Evolutionary conservation across 2,113 vertebrate genomes (phyloP), one percentile per base, ranked within the genome.

Genomic region (Meleagris gallopavo): DNA sequence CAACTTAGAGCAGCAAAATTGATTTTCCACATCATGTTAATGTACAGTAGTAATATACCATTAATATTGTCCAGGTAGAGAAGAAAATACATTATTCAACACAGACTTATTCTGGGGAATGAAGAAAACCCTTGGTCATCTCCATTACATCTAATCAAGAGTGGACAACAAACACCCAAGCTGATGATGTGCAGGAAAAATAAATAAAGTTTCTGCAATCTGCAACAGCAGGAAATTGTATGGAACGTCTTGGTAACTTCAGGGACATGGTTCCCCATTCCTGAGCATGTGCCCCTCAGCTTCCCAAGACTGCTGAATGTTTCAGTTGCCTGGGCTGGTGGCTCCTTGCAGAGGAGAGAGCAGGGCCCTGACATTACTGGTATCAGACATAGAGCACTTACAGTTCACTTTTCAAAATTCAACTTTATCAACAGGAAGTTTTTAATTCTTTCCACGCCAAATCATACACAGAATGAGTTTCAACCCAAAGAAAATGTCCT

Each of bases 1-100:
- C 30, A 78, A 54, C 2, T 1, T 65, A 60, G 27, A 93, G 65
- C 61, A 81, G 70, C 73, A 95, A 94, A 94, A 83, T 41, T 86
- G 79, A 90, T 90, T 83, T 94, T 94, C 94, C 73, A 90, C 66
- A 78, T 72, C 73, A 84, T 48, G 38, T 21, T 57, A 64, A 91
- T 34, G 73, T 65, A 75, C 27, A 65, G 25, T 3, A 69, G 34
- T 71, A 95, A 81, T 34, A 61, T 8, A 14, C 29, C 64, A 83
- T 70, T 93, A 93, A 83, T 40, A 34, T 7, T 69, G 45, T 46
- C 20, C 55, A 90, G 41, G 73, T 93, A 94, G 48, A 86, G 66
- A 91, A 84, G 46, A 91, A 95, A 81, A 67, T 34, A 90, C 94
- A 93, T 91, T 83, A 91, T 91, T 86, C 62, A 69, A 29, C 66